Evolutionary conservation across 2,888 invertebrate species (phyloP).

Genomic region (Sphaerophoria rueppellii): DNA sequence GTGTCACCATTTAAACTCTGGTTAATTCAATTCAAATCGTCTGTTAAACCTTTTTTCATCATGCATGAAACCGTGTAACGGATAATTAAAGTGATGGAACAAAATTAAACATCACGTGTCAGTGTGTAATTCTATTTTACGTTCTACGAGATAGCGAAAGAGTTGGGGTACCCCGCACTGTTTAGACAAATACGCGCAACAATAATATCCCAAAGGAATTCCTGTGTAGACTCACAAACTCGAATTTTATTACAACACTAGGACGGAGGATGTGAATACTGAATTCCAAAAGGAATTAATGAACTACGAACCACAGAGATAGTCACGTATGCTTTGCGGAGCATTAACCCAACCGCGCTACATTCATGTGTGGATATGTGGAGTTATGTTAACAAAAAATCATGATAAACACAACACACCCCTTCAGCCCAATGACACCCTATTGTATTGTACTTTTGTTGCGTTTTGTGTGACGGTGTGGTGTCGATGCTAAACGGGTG

Average conservation of each 20-base stretch:
- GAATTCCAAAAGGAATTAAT: conserved; percentile 40
- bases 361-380: conserved; percentile 24
- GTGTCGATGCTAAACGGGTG: not conserved
- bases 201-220: not conserved
- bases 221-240: not conserved
- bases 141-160: not conserved
- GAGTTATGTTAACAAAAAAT: conserved; percentile 33
- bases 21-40: conserved; percentile 54
- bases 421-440: conserved; percentile 4
- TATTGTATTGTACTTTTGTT: conserved; percentile 23
- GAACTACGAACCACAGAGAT: conserved; percentile 38
- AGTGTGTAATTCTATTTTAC: not conserved
- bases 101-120: conserved; percentile 54
- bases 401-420: conserved; percentile 25
- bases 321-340: conserved; percentile 50
- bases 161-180: not conserved
- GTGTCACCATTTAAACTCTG: conserved; percentile 18
- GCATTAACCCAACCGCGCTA: conserved; percentile 57
- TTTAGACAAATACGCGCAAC: not conserved
- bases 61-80: conserved; percentile 36
- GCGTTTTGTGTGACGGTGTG: conserved; percentile 12
- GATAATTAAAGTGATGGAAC: conserved; percentile 65
- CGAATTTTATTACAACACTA: conserved; percentile 34
- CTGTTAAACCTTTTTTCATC: conserved; percentile 42
- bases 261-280: conserved; percentile 25